These are phyloP conservation scores for Cephus spinipes DNA, from an alignment of 2,888 invertebrate genomes.

Conservation along the genomic window DNA sequence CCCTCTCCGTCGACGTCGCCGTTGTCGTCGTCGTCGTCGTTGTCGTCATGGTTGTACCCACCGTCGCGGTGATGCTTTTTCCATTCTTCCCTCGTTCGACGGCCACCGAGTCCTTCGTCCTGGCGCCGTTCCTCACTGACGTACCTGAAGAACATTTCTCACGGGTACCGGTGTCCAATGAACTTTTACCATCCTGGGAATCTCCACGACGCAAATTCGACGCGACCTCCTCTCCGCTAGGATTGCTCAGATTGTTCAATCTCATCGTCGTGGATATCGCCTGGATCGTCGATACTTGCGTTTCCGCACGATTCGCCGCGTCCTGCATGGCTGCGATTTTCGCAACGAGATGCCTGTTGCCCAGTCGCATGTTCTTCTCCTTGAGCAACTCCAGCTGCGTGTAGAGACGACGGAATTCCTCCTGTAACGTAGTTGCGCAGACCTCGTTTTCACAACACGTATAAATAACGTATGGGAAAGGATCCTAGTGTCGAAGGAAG, in stretches of 20 bases:
- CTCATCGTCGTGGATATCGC: slow-evolving; percentile 55
- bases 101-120: slow-evolving; percentile 23
- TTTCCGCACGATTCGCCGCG: slow-evolving; percentile 75
- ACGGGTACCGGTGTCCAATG: slow-evolving; percentile 12
- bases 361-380: slow-evolving; percentile 81
- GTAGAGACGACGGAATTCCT: slow-evolving; percentile 85
- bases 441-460: background rate
- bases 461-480: background rate
- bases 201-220: slow-evolving; percentile 57
- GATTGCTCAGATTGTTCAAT: slow-evolving; percentile 65
- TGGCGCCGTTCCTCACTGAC: slow-evolving; percentile 22
- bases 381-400: slow-evolving; percentile 84
- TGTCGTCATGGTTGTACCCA: slow-evolving; percentile 33
- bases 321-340: slow-evolving; percentile 87
- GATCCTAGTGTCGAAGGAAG: background rate
- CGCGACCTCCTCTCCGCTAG: slow-evolving; percentile 17
- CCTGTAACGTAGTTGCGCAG: slow-evolving; percentile 68
- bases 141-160: background rate
- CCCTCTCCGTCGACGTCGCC: slow-evolving; percentile 67
- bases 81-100: slow-evolving; percentile 46
- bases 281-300: slow-evolving; percentile 67
- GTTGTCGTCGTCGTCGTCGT: slow-evolving; percentile 62
- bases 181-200: slow-evolving; percentile 33
- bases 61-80: slow-evolving; percentile 49
- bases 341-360: slow-evolving; percentile 79